Conservation (phyloP, 1,140 invertebrate genomes). For the Phortica variegata region DNA sequence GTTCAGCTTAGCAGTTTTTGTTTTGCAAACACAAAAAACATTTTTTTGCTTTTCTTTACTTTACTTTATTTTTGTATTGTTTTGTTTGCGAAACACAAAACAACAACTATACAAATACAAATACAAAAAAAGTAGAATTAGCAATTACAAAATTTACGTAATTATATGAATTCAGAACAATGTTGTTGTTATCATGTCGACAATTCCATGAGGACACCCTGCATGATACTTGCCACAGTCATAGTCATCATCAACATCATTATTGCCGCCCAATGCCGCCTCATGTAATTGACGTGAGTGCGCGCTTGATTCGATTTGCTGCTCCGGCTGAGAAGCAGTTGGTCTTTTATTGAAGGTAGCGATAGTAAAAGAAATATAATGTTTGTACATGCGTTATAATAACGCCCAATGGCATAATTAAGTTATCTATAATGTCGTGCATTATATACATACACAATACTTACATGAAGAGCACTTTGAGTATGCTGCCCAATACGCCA, state of each 20-base stretch:
- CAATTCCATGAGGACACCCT: conserved; percentile 17
- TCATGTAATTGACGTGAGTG: neutral
- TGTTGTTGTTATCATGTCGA: conserved; percentile 7
- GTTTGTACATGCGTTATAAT: neutral
- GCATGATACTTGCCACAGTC: conserved; percentile 6
- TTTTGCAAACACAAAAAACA: neutral
- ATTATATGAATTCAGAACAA: too few species aligned
- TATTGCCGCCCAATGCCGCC: neutral
- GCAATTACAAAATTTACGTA: neutral
- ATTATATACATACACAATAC: conserved; percentile 21
- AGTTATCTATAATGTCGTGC: too few species aligned
- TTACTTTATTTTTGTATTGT: too few species aligned
- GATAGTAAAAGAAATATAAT: conserved; percentile 25
- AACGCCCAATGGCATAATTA: neutral
- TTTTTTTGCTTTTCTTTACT: neutral
- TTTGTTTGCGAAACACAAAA: too few species aligned
- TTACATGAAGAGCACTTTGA: conserved; percentile 61
- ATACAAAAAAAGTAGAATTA: neutral
- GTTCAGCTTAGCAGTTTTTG: conserved; percentile 4
- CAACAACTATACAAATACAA: conserved; percentile 26
- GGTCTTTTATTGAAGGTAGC: conserved; percentile 23
- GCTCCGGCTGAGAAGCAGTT: conserved; percentile 33
- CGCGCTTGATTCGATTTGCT: neutral
- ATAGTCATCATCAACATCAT: conserved; percentile 7
- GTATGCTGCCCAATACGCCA: conserved; percentile 59